These are phyloP conservation scores for Apis mellifera DNA, from an alignment of 1,140 invertebrate genomes.

Conservation along the genomic window Amel_HAv3.1 CM009936.2:10745001-10745500, in stretches of 20 bases:
- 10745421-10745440: too few species aligned
- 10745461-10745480: too few species aligned
- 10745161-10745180: neutral
- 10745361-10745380: neutral
- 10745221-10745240: constrained; percentile 27
- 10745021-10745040: constrained; percentile 15
- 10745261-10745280: constrained; percentile 33
- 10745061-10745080: constrained; percentile 9
- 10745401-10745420: too few species aligned
- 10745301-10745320: constrained; percentile 42
- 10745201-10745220: constrained; percentile 36
- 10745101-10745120: neutral
- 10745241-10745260: constrained; percentile 61
- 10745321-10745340: constrained; percentile 11
- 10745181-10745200: constrained; percentile 39
- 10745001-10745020: neutral
- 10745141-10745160: constrained; percentile 44
- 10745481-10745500: too few species aligned
- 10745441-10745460: too few species aligned
- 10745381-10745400: constrained; percentile 12
- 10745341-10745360: neutral
- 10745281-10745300: constrained; percentile 47
- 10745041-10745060: neutral
- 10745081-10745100: constrained; percentile 19
- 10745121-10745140: constrained; percentile 62